Conservation (phyloP, 2,888 invertebrate species). For the Branchipolynoe longqiensis region DNA sequence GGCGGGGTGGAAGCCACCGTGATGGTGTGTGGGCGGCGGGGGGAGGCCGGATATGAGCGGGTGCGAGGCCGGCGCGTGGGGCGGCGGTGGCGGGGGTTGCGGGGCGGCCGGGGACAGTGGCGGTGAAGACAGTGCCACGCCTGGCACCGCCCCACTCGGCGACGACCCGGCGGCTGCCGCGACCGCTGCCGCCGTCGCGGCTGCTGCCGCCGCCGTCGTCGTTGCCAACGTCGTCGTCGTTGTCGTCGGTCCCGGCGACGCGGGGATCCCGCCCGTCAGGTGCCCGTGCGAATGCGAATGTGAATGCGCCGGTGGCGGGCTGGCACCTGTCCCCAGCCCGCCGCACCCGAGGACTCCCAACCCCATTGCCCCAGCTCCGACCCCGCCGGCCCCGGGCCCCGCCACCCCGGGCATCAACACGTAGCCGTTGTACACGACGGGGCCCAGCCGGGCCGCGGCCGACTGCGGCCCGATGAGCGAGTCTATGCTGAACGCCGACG, state of each 20-base stretch:
- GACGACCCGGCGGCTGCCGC: neutral
- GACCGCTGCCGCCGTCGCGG: neutral
- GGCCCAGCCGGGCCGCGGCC: neutral
- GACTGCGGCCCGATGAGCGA: neutral
- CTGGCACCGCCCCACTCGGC: neutral
- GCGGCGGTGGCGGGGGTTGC: neutral
- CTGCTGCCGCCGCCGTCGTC: neutral
- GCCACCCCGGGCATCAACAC: conserved; percentile 12
- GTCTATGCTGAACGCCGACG: conserved; percentile 40
- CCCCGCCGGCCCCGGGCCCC: neutral
- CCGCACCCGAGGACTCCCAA: neutral
- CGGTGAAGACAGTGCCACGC: neutral
- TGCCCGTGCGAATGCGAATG: conserved; percentile 15
- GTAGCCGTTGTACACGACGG: conserved; percentile 41
- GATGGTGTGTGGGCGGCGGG: neutral
- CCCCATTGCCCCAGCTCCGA: neutral
- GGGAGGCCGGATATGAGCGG: neutral
- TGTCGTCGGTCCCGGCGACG: neutral
- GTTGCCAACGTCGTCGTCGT: neutral
- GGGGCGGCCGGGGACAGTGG: neutral
- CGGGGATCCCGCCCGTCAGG: neutral
- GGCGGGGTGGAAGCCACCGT: neutral
- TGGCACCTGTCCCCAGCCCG: neutral
- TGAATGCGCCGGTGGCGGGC: conserved; percentile 27
- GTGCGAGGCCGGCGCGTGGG: neutral